These are phyloP conservation scores for zebrafish (Danio rerio) DNA, from an alignment of 2,113 vertebrate genomes.

Conservation along the genomic window DNA sequence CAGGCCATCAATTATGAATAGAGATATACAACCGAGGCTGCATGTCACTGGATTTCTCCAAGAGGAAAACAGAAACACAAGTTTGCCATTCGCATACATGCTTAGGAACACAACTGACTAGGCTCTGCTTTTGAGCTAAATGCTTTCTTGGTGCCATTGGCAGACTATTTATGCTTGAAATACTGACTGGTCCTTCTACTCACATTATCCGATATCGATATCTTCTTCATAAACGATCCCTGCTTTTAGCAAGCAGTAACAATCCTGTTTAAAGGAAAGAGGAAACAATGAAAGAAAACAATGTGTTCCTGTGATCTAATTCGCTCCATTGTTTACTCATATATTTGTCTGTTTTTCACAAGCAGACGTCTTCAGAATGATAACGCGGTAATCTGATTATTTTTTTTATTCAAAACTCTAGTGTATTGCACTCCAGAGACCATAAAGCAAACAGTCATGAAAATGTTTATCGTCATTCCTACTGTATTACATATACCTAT, in stretches of 20 bases:
- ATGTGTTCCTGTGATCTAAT: slow-evolving; percentile 31
- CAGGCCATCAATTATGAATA: slow-evolving; percentile 95
- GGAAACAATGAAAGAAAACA: slow-evolving; percentile 10
- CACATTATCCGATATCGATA: background rate
- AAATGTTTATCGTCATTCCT: slow-evolving; percentile 76
- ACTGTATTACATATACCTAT: slow-evolving; percentile 73
- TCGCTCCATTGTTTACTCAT: slow-evolving; percentile 28
- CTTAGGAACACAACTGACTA: slow-evolving; percentile 61
- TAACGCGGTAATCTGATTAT: slow-evolving; percentile 70
- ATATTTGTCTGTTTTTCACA: slow-evolving; percentile 16
- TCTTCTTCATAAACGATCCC: background rate
- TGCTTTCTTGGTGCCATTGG: background rate
- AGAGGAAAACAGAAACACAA: slow-evolving; percentile 81
- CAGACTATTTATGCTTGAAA: background rate
- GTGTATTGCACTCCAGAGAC: slow-evolving; percentile 79
- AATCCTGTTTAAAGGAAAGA: background rate
- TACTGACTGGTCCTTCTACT: background rate
- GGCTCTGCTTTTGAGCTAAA: slow-evolving; percentile 60
- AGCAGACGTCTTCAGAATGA: slow-evolving; percentile 64
- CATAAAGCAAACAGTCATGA: slow-evolving; percentile 74
- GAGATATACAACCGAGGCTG: slow-evolving; percentile 85
- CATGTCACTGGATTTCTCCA: slow-evolving; percentile 82
- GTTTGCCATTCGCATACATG: slow-evolving; percentile 81
- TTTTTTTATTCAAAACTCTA: slow-evolving; percentile 71
- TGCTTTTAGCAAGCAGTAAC: background rate